Conservation (phyloP, 2,888 invertebrate genomes). For the Oxystoma pomonae region DNA sequence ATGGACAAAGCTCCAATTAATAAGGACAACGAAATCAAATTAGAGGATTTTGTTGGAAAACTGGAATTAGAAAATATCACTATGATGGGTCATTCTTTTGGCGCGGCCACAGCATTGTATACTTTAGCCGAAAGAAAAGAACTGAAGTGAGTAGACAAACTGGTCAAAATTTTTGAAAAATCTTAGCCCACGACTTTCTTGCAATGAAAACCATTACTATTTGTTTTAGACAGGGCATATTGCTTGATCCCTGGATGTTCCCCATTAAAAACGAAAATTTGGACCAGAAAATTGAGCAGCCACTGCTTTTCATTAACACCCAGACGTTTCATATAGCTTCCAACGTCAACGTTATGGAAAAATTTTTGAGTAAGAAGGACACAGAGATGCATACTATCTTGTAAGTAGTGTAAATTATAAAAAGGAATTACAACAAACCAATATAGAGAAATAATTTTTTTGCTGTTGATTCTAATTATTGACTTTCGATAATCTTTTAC, state of each 20-base stretch:
- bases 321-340: conserved; percentile 55
- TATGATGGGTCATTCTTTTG: conserved; percentile 64
- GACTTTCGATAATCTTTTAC: no score
- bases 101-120: conserved; percentile 57
- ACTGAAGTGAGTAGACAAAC: conserved; percentile 51
- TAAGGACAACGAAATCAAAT: conserved; percentile 31
- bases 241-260: conserved; percentile 61
- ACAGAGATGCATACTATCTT: conserved; percentile 47
- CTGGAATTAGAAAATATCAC: conserved; percentile 49
- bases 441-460: no score
- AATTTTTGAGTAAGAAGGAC: conserved; percentile 35
- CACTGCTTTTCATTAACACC: conserved; percentile 55
- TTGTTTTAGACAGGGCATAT: conserved; percentile 47
- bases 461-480: no score
- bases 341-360: conserved; percentile 51
- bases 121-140: conserved; percentile 52
- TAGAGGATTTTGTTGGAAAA: conserved; percentile 43
- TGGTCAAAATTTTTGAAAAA: no score
- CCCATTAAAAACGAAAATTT: conserved; percentile 51
- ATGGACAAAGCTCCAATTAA: conserved; percentile 40
- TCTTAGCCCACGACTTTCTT: no score
- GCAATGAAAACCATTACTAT: background rate
- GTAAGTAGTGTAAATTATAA: conserved; percentile 41
- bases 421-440: no score
- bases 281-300: conserved; percentile 46